Conservation (phyloP, 2,888 invertebrate species). For the Drosophila algonquin region DNA sequence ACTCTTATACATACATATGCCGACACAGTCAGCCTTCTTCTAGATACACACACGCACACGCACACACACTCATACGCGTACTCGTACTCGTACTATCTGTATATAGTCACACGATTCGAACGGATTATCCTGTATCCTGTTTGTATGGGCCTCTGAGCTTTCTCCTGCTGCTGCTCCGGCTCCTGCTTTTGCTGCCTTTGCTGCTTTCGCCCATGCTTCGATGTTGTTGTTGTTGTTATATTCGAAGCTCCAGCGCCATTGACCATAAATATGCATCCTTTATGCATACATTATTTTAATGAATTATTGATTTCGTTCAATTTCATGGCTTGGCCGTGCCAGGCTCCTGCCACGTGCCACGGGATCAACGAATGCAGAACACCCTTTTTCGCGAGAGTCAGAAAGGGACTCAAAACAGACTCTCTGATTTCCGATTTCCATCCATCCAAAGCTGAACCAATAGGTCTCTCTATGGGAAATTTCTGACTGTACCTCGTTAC, state of each 20-base stretch:
- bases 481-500: too few relatives aligned
- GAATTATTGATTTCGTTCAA: slow-evolving; percentile 72
- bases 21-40: background rate
- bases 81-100: too few relatives aligned
- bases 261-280: slow-evolving; percentile 73
- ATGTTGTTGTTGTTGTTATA: slow-evolving; percentile 29
- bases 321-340: slow-evolving; percentile 30
- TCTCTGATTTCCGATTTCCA: too few relatives aligned
- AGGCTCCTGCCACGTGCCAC: background rate
- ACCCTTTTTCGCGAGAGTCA: background rate
- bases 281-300: slow-evolving; percentile 77
- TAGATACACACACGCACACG: background rate
- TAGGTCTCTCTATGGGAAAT: too few relatives aligned
- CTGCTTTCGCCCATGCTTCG: background rate
- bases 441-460: too few relatives aligned
- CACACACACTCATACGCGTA: background rate
- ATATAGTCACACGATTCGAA: slow-evolving; percentile 43
- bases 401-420: too few relatives aligned
- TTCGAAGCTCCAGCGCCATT: slow-evolving; percentile 35
- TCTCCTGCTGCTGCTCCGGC: background rate
- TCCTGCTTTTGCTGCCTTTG: background rate
- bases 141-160: background rate
- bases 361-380: background rate
- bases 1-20: slow-evolving; percentile 14
- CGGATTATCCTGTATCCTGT: slow-evolving; percentile 49